Base-by-base conservation (phyloP, 2,888 invertebrate genomes). In the Agrotis ipsilon region DNA sequence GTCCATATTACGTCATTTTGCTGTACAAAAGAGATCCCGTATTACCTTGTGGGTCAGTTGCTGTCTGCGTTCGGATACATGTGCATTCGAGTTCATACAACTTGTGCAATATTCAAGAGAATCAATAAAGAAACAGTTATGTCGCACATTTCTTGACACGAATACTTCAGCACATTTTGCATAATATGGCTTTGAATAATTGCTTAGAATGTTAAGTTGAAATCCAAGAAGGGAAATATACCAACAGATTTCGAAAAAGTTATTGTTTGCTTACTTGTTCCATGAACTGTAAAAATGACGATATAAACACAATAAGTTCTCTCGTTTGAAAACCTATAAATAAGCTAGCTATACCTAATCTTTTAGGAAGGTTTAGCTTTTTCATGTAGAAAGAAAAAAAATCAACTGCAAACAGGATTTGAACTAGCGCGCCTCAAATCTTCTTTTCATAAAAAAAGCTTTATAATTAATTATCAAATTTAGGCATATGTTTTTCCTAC, bases 71-170 rank as follows among this genome's bases (percentile, higher is more conserved):
- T 77, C 52, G 52, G 52, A 72, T 72, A 72, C 52, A 67, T 48
- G 49, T 71, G 80, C 54, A 66, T 52, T 67, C 32, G 61, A 74
- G 39, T 71, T 52, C 46, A 61, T 78, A 54, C 39, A 0, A 46
- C 61, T 78, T 81, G 67, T 65, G 78, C 54, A 78, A 78, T 71
- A 81, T 81, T 80, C 64, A 69, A 62, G 72, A 77, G 55, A 81
- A 72, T 63, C 63, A 51, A 54, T 77, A 67, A 71, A 76, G 32
- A 61, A 67, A 77, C 81, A 54, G 78, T 81, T 81, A 78, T 76
- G 60, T 58, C 51, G 49, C 52, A 57, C 46, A 77, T 81, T 76
- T 71, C 60, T 77, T 81, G 78, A 72, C 78, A 81, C 61, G 58
- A 58, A 81, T 72, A 71, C 64, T 63, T 66, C 14, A 52, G 45